Evolutionary conservation across 2,797 vertebrate species (phyloP), one percentile per base, ranked within the genome.

Genomic region (Micropoecilia bifurca): DNA sequence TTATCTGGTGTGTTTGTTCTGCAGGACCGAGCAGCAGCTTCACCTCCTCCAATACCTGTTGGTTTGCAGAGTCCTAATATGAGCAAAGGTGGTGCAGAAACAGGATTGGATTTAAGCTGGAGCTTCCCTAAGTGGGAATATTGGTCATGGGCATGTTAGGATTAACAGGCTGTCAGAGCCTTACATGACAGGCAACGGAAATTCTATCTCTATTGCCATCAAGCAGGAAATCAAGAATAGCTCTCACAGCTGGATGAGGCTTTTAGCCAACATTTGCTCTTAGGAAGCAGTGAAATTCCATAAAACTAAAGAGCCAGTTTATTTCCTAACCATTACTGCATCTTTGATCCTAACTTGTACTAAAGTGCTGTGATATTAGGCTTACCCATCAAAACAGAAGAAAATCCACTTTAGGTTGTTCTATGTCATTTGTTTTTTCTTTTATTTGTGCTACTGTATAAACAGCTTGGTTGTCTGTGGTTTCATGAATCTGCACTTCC

Each of bases 1-100:
- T 90, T 87, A 90, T 91, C 83, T 78, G 16, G 78, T 75, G 72
- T 88, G 85, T 91, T 90, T 88, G 86, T 87, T 90, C 88, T 91
- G 89, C 81, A 83, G 78, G 85, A 76, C 77, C 41, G 25, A 80
- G 78, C 84, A 82, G 55, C 86, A 50, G 80, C 78, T 30, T 77
- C 71, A 1, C 84, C 81, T 22, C 68, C 71, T 4, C 77, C 61
- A 72, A 1, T 36, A 59, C 73, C 72, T 30, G 0, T 59, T 47
- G 45, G 57, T 72, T 74, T 83, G 80, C 43, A 59, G 74, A 73
- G 71, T 48, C 73, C 79, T 75, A 87, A 69, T 74, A 80, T 71
- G n/a, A 36, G 72, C 8, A 30, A 79, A 22, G 53, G 76, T 45
- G 50, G 71, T 69, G 74, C 69, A 48, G 30, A 86, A 66, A 77